These are phyloP conservation scores for Petrocephalus schoutedeni DNA, from an alignment of 2,797 vertebrate genomes.

Conservation along the genomic window DNA sequence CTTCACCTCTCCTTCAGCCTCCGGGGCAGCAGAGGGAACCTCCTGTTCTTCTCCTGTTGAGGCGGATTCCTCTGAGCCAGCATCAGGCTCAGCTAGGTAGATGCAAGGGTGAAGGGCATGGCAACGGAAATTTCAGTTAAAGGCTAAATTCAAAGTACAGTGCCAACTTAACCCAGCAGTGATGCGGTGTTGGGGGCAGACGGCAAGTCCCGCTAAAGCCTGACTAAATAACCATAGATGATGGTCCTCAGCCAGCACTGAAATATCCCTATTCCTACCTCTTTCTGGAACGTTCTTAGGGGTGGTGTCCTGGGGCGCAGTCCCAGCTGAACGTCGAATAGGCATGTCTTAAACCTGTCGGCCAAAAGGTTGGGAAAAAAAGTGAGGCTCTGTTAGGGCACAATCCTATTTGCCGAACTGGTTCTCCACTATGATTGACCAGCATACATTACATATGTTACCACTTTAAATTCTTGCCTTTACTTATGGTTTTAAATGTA, in stretches of 20 bases:
- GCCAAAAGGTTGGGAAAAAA: background rate
- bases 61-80: conserved; percentile 76
- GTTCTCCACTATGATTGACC: background rate
- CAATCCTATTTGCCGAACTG: background rate
- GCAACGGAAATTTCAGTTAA: background rate
- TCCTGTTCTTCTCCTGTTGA: conserved; percentile 75
- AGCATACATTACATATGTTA: background rate
- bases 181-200: background rate
- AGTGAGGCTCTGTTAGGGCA: background rate
- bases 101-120: background rate
- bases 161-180: background rate
- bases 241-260: background rate
- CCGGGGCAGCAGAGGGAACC: conserved; percentile 60
- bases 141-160: background rate
- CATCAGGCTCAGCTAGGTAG: conserved; percentile 66
- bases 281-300: conserved; percentile 73
- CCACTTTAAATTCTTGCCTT: background rate
- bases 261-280: conserved; percentile 54
- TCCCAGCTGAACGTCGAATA: conserved; percentile 81
- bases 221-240: background rate
- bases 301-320: conserved; percentile 78
- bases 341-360: conserved; percentile 70
- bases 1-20: conserved; percentile 55
- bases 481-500: background rate
- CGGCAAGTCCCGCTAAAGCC: background rate